These are phyloP conservation scores for Phataginus tetradactyla DNA, from an alignment of 2,797 vertebrate genomes.

Conservation along the genomic window DNA sequence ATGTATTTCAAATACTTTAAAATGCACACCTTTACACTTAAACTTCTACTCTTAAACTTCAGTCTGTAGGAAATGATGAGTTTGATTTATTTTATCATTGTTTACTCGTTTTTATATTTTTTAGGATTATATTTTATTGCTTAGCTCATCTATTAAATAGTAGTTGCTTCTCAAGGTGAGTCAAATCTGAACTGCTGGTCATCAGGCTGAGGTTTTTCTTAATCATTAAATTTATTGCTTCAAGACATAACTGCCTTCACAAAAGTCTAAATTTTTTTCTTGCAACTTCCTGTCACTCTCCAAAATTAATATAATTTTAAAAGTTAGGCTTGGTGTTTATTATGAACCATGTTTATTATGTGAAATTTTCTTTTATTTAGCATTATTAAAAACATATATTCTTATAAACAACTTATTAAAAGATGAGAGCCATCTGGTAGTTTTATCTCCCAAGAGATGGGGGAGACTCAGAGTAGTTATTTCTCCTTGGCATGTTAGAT, in stretches of 20 bases:
- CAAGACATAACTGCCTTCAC: background rate
- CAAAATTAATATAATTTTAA: background rate
- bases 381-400: background rate
- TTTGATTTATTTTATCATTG: background rate
- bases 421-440: background rate
- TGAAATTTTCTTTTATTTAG: background rate
- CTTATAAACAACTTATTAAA: background rate
- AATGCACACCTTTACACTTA: background rate
- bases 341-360: background rate
- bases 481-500: background rate
- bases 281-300: background rate
- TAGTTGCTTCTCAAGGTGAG: background rate
- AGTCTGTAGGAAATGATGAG: background rate
- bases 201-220: background rate
- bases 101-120: background rate
- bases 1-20: constrained; percentile 7
- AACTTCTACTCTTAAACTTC: background rate
- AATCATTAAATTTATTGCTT: background rate
- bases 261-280: background rate
- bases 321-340: background rate
- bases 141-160: background rate
- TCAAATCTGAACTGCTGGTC: background rate
- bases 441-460: background rate
- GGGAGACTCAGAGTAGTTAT: background rate
- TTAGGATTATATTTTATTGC: background rate